phyloP scores from a whole-genome alignment of 1,140 invertebrate genomes.

The Scaptomyza pallida region DNA sequence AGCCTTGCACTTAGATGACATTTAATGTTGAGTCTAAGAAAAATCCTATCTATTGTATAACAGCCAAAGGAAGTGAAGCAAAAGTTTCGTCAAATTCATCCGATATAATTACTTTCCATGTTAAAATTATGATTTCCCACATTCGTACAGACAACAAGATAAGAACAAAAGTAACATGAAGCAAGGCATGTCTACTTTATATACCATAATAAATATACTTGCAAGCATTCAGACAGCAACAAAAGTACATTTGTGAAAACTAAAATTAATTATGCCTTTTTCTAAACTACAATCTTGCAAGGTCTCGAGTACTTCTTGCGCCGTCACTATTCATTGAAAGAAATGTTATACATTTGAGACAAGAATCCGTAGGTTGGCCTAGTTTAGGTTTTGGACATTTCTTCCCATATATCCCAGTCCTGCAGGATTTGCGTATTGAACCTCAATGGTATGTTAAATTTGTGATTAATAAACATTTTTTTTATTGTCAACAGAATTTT shows the following conservation, averaged over 20 bases:
- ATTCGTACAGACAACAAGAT: no score
- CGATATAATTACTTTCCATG: no score
- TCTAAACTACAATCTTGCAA: neutral
- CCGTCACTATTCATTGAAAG: neutral
- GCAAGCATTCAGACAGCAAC: no score
- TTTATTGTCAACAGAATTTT: constrained; percentile 10
- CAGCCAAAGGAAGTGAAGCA: neutral
- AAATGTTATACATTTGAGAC: no score
- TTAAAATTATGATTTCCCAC: no score
- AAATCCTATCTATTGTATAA: neutral
- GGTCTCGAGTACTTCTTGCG: neutral
- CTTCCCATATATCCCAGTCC: neutral
- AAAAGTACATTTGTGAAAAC: no score
- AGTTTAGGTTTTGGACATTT: no score
- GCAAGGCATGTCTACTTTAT: no score
- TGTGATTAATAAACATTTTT: constrained; percentile 1
- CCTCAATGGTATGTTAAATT: neutral
- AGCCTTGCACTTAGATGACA: neutral
- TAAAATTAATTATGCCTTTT: no score
- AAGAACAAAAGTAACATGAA: no score
- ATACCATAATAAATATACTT: no score
- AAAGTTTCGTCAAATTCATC: neutral
- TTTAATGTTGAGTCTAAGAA: neutral
- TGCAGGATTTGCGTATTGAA: neutral
- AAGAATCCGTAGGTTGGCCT: neutral